Evolutionary conservation across 1,140 invertebrate genomes (phyloP).

Genomic region (Ridgeia piscesae): DNA sequence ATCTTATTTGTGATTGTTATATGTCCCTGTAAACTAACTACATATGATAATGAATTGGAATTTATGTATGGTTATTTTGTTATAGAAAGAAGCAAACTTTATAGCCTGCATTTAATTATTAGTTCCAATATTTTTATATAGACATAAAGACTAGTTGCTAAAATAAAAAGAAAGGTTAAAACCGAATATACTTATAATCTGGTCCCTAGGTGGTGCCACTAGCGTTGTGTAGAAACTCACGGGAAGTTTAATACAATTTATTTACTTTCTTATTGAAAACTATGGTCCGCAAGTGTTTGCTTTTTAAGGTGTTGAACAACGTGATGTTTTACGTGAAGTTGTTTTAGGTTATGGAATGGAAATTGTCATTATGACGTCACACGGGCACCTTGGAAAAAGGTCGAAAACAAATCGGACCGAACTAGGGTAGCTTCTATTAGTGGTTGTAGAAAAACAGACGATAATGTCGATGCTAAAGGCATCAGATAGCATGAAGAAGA

Average conservation of each 20-base stretch:
- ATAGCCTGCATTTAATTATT: too few species aligned
- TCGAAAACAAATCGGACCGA: background rate
- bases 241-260: background rate
- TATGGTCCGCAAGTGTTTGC: background rate
- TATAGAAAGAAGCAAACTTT: too few species aligned
- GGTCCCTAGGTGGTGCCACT: background rate
- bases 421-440: background rate
- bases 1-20: too few species aligned
- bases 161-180: too few species aligned
- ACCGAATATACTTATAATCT: background rate
- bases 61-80: too few species aligned
- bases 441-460: background rate
- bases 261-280: background rate
- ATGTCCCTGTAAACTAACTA: too few species aligned
- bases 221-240: background rate
- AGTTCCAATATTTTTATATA: too few species aligned
- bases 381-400: slow-evolving; percentile 3
- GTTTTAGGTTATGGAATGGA: background rate
- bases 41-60: too few species aligned
- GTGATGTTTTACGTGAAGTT: background rate
- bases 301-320: background rate
- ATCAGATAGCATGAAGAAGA: background rate
- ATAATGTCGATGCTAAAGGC: background rate
- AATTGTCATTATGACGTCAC: background rate
- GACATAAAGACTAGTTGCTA: too few species aligned